These are phyloP conservation scores for Samia ricini DNA, from an alignment of 1,140 invertebrate species.

Conservation along the genomic window DNA sequence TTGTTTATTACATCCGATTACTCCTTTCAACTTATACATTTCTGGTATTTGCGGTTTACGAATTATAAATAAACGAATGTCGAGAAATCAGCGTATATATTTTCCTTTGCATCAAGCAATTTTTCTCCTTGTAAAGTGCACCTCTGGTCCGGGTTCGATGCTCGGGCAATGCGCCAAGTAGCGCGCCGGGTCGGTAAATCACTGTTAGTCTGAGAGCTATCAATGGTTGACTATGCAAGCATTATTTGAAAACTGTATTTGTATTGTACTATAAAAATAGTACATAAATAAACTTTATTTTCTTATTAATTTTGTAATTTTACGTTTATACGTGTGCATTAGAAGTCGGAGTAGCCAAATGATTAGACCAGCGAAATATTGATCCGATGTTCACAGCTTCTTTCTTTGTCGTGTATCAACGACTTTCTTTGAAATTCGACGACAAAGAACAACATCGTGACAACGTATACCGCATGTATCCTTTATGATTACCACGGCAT, in stretches of 20 bases:
- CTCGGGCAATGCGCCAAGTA: constrained; percentile 67
- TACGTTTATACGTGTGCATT: too few relatives aligned
- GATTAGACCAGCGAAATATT: too few relatives aligned
- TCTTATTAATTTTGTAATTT: too few relatives aligned
- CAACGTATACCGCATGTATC: too few relatives aligned
- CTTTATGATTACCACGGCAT: too few relatives aligned
- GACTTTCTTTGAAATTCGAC: too few relatives aligned
- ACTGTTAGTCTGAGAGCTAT: constrained; percentile 21
- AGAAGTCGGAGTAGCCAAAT: too few relatives aligned
- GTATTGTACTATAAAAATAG: neutral
- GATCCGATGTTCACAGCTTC: too few relatives aligned
- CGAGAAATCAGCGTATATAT: constrained; percentile 27
- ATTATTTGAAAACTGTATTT: neutral
- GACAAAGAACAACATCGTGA: too few relatives aligned
- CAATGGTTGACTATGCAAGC: neutral
- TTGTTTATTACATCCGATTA: neutral
- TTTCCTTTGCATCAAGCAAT: constrained; percentile 55
- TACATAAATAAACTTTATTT: neutral
- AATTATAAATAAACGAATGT: constrained; percentile 20
- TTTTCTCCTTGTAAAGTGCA: constrained; percentile 60
- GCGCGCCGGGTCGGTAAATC: constrained; percentile 65
- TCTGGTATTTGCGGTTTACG: neutral
- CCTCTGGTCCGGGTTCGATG: constrained; percentile 47
- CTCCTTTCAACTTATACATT: neutral
- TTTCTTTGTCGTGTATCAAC: too few relatives aligned